Conservation (phyloP, 2,888 invertebrate genomes). For the Dendrolimus pini region DNA sequence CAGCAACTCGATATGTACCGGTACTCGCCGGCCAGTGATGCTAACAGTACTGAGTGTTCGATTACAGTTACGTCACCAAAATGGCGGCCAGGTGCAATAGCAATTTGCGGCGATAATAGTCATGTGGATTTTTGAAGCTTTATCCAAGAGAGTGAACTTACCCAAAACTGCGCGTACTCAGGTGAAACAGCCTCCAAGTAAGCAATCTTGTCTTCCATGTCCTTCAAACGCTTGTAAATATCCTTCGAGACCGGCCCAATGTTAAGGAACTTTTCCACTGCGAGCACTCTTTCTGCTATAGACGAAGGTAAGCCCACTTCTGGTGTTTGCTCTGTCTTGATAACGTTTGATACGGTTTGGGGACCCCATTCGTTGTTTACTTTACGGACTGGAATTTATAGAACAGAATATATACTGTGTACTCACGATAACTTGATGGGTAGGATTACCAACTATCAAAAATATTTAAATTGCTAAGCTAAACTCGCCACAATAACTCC, state of each 20-base stretch:
- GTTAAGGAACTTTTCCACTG: slow-evolving; percentile 79
- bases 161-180: slow-evolving; percentile 84
- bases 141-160: slow-evolving; percentile 15
- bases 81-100: too few relatives aligned
- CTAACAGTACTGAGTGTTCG: too few relatives aligned
- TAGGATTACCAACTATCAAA: too few relatives aligned
- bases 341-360: slow-evolving; percentile 56
- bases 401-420: background rate
- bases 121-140: background rate
- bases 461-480: background rate
- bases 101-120: too few relatives aligned
- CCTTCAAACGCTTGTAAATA: slow-evolving; percentile 82
- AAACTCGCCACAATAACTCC: too few relatives aligned
- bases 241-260: slow-evolving; percentile 76
- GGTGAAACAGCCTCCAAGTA: slow-evolving; percentile 86
- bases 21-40: too few relatives aligned
- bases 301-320: slow-evolving; percentile 63
- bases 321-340: slow-evolving; percentile 18
- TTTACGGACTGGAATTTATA: slow-evolving; percentile 74
- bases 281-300: slow-evolving; percentile 82
- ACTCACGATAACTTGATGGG: too few relatives aligned
- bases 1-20: too few relatives aligned
- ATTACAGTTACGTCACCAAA: too few relatives aligned
- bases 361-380: slow-evolving; percentile 84
- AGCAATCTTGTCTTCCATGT: slow-evolving; percentile 84